A percentile compares a stretch with the other conserved stretches of the same genome.
These are phyloP conservation scores for Micromesistius poutassou DNA, from an alignment of 2,797 vertebrate genomes.

Conservation along the genomic window DNA sequence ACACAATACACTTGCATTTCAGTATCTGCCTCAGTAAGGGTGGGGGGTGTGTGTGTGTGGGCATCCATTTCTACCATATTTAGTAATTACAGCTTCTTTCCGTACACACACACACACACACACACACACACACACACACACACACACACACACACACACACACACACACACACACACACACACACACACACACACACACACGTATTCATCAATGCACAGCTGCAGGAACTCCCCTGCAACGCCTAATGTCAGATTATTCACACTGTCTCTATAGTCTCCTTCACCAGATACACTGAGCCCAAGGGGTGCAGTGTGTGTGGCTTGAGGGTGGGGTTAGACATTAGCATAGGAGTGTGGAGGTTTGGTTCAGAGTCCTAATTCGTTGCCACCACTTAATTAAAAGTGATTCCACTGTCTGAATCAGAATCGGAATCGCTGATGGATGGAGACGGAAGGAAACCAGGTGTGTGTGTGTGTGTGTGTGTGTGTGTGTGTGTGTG, in stretches of 20 bases:
- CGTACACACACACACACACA: neutral
- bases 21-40: slow-evolving; percentile 12
- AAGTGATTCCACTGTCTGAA: slow-evolving; percentile 54
- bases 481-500: neutral
- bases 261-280: slow-evolving; percentile 51
- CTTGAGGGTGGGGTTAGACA: slow-evolving; percentile 37
- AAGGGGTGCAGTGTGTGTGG: slow-evolving; percentile 35
- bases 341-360: slow-evolving; percentile 56
- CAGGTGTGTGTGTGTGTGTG: slow-evolving; percentile 17
- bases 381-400: slow-evolving; percentile 63
- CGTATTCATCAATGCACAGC: slow-evolving; percentile 54
- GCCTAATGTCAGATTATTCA: slow-evolving; percentile 71
- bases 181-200: slow-evolving; percentile 10
- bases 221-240: slow-evolving; percentile 53
- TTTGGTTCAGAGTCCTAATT: slow-evolving; percentile 55
- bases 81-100: slow-evolving; percentile 22
- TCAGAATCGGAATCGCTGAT: slow-evolving; percentile 60
- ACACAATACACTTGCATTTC: neutral
- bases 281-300: slow-evolving; percentile 53
- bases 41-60: slow-evolving; percentile 16
- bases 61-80: slow-evolving; percentile 12
- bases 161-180: slow-evolving; percentile 5
- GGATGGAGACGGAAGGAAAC: slow-evolving; percentile 48
- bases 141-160: no score
- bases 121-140: no score